phyloP scores from a whole-genome alignment of 2,888 invertebrate genomes.

The Arge pagana region DNA sequence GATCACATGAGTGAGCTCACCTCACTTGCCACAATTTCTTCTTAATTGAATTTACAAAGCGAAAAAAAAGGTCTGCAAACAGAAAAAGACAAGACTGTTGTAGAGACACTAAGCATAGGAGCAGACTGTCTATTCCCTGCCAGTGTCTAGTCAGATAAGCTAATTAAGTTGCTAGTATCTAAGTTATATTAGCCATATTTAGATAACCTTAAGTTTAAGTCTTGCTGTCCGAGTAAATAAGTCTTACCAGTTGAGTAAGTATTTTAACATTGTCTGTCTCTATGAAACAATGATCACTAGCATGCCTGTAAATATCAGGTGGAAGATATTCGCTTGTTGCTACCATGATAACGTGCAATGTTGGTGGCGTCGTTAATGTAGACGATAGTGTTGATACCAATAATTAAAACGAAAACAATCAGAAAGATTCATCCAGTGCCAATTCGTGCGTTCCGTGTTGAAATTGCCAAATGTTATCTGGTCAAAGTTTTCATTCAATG shows the following conservation, averaged over 20 bases:
- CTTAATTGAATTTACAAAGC: slow-evolving; percentile 45
- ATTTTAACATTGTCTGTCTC: no score
- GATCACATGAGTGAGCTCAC: slow-evolving; percentile 48
- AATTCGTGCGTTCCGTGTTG: slow-evolving; percentile 11
- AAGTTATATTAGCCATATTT: slow-evolving; percentile 18
- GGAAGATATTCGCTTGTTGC: background rate
- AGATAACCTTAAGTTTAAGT: slow-evolving; percentile 15
- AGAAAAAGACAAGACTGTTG: slow-evolving; percentile 39
- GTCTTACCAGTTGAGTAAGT: no score
- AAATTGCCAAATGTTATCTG: background rate
- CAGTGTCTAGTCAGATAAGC: slow-evolving; percentile 23
- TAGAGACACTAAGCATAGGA: slow-evolving; percentile 46
- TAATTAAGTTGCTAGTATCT: slow-evolving; percentile 18
- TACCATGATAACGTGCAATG: background rate
- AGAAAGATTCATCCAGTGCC: slow-evolving; percentile 11
- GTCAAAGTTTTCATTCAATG: no score
- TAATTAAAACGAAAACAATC: background rate
- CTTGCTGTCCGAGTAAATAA: background rate
- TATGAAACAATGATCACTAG: slow-evolving; percentile 9
- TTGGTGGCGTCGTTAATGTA: background rate
- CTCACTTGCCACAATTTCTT: slow-evolving; percentile 48
- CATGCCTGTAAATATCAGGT: slow-evolving; percentile 7
- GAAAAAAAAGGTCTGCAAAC: slow-evolving; percentile 27
- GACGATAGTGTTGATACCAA: background rate
- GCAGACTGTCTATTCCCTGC: slow-evolving; percentile 15